A percentile compares a stretch with the other conserved stretches of the same genome.
phyloP scores from a whole-genome alignment of 2,797 vertebrate species.

The Chaunax sp. region DNA sequence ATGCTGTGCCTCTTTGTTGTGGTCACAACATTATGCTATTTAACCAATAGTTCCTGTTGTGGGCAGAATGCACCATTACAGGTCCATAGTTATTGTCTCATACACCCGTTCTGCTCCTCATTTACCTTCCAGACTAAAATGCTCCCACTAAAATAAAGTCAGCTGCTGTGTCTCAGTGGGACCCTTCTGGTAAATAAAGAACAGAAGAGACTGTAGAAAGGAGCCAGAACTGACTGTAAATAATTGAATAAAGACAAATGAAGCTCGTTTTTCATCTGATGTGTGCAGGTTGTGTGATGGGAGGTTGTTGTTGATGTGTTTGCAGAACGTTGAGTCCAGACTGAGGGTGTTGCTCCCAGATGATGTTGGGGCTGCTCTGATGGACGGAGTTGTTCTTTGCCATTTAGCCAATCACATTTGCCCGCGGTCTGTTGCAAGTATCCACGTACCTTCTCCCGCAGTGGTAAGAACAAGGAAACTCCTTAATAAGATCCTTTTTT shows the following conservation, averaged over 20 bases:
- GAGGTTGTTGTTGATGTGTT: conserved; percentile 34
- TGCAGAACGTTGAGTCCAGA: conserved; percentile 94
- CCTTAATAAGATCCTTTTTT: neutral
- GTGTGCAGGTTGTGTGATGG: neutral
- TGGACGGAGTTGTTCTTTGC: conserved; percentile 98
- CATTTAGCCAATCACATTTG: conserved; percentile 99
- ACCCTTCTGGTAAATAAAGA: no score
- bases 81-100: no score
- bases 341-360: conserved; percentile 96
- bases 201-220: no score
- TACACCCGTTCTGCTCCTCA: no score
- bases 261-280: neutral
- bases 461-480: conserved; percentile 85
- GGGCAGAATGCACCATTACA: no score
- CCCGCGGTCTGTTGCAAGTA: conserved; percentile 97
- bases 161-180: no score
- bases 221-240: neutral
- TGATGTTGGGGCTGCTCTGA: conserved; percentile 95
- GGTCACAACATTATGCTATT: no score
- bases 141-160: no score
- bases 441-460: conserved; percentile 97
- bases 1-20: no score
- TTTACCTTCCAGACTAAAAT: no score
- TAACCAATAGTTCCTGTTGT: no score
- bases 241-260: neutral